phyloP scores from a whole-genome alignment of 1,140 invertebrate genomes.

The Pogonomyrmex barbatus region DNA sequence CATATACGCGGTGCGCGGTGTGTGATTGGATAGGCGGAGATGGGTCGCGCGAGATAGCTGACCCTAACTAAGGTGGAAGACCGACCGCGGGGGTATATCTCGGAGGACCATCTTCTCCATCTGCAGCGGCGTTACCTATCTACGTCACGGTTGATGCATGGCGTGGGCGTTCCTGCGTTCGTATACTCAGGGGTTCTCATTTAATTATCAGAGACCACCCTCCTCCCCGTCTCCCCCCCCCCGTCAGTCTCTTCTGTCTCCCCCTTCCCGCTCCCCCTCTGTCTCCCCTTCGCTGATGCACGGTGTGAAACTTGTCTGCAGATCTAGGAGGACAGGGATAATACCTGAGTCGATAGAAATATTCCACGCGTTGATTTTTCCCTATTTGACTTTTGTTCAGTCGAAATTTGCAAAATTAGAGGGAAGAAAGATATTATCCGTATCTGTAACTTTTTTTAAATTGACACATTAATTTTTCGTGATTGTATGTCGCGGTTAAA shows the following conservation, averaged over 20 bases:
- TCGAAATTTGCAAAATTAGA: not conserved
- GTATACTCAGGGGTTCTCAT: constrained; percentile 82
- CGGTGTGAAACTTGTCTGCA: constrained; percentile 38
- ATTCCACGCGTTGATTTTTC: not conserved
- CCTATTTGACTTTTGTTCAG: not conserved
- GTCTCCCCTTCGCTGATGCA: not conserved
- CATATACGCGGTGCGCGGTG: constrained; percentile 80
- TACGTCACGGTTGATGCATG: constrained; percentile 85
- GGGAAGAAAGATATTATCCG: not conserved
- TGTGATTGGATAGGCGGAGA: constrained; percentile 86
- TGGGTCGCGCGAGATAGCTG: constrained; percentile 86
- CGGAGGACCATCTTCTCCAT: constrained; percentile 85
- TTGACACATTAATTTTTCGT: not conserved
- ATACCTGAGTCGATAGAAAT: constrained; percentile 18
- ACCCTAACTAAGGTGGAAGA: constrained; percentile 83
- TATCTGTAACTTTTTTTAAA: not conserved
- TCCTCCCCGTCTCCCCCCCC: not conserved
- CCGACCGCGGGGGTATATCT: constrained; percentile 81
- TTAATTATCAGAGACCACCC: constrained; percentile 78
- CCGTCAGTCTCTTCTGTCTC: not conserved
- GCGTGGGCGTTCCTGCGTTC: constrained; percentile 85
- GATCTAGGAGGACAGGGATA: constrained; percentile 20
- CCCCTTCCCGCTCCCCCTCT: not conserved
- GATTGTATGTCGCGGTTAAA: not conserved
- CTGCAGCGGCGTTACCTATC: constrained; percentile 84